Evolutionary conservation across 2,888 invertebrate species (phyloP).

Genomic region (Gandaritis pyraliata): DNA sequence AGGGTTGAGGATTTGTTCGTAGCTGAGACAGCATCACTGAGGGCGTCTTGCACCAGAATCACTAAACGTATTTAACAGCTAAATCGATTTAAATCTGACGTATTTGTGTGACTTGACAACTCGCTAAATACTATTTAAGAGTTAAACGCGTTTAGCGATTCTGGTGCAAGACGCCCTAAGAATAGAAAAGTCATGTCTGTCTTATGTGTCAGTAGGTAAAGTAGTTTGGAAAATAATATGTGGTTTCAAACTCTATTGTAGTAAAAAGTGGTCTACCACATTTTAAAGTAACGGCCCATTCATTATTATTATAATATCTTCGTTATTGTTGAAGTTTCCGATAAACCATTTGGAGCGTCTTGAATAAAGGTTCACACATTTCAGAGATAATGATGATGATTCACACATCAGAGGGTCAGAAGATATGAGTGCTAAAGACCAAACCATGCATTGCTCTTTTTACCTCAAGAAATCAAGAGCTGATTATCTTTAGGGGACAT

Average conservation of each 20-base stretch:
- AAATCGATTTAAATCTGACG: too few relatives aligned
- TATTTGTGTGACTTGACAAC: too few relatives aligned
- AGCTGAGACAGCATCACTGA: too few relatives aligned
- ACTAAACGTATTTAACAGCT: too few relatives aligned
- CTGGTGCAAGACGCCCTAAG: too few relatives aligned
- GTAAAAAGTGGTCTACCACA: conserved; percentile 10
- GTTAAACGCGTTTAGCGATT: too few relatives aligned
- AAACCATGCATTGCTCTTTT: neutral
- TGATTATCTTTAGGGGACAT: too few relatives aligned
- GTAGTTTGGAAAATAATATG: neutral
- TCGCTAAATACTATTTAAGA: too few relatives aligned
- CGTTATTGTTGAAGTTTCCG: conserved; percentile 23
- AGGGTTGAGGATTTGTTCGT: too few relatives aligned
- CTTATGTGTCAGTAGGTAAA: neutral
- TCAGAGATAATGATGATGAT: conserved; percentile 34
- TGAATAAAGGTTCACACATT: conserved; percentile 34
- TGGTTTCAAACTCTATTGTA: conserved; percentile 1
- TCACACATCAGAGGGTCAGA: conserved; percentile 26
- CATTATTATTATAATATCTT: conserved; percentile 4
- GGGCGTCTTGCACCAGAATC: too few relatives aligned
- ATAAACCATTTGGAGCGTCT: conserved; percentile 23
- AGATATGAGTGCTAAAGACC: neutral
- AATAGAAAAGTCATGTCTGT: too few relatives aligned
- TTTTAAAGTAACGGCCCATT: conserved; percentile 7
- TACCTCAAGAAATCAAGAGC: too few relatives aligned